These are phyloP conservation scores for Pavo muticus DNA, from an alignment of 2,113 vertebrate species.

Conservation along the genomic window DNA sequence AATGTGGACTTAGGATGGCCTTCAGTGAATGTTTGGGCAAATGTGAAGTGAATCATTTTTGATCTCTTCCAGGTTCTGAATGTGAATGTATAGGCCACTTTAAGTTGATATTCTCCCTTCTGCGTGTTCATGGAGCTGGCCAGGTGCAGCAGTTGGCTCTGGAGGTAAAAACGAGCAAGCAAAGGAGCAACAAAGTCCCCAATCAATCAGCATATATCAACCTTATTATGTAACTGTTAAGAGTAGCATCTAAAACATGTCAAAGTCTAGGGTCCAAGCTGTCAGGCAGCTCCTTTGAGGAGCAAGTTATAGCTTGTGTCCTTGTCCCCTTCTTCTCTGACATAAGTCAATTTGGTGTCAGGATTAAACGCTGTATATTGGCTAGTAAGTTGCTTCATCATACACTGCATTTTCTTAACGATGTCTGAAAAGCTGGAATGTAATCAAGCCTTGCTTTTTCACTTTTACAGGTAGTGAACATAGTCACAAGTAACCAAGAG, in stretches of 20 bases:
- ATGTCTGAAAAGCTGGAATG: background rate
- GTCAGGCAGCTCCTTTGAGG: background rate
- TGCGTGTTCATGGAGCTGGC: slow-evolving; percentile 96
- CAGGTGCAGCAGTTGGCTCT: slow-evolving; percentile 95
- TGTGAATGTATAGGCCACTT: slow-evolving; percentile 97
- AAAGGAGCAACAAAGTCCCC: background rate
- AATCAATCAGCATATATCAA: background rate
- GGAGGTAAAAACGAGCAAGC: slow-evolving; percentile 83
- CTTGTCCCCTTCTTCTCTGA: background rate
- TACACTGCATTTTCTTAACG: background rate
- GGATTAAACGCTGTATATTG: background rate
- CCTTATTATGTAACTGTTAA: background rate
- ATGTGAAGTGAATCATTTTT: background rate
- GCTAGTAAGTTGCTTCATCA: background rate
- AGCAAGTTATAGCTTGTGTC: background rate
- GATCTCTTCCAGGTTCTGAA: slow-evolving; percentile 87
- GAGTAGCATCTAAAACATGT: background rate
- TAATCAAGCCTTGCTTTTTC: background rate
- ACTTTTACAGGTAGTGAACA: slow-evolving; percentile 93
- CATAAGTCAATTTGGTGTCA: background rate
- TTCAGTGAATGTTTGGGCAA: background rate
- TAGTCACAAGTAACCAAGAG: slow-evolving; percentile 97
- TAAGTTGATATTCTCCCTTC: slow-evolving; percentile 96
- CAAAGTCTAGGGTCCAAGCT: background rate
- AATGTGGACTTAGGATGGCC: background rate